Evolutionary conservation across 2,797 vertebrate species (phyloP).

Genomic region (Acanthis flammea): DNA sequence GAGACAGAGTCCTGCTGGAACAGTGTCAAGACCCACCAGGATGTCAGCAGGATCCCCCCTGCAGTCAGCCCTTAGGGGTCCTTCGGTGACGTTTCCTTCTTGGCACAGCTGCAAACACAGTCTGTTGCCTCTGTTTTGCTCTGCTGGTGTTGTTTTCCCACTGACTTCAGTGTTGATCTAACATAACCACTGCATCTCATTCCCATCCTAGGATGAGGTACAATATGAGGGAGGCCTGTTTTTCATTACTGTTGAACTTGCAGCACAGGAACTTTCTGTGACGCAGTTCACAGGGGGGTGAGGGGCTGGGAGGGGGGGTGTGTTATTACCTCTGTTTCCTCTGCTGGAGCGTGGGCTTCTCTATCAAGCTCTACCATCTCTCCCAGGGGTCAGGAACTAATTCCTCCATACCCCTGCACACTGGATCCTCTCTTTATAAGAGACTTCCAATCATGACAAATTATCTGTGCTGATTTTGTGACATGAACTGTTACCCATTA

Average conservation of each 20-base stretch:
- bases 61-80: slow-evolving; percentile 55
- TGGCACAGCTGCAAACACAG: slow-evolving; percentile 58
- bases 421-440: slow-evolving; percentile 23
- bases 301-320: slow-evolving; percentile 39
- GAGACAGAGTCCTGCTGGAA: neutral
- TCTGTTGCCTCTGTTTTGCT: slow-evolving; percentile 51
- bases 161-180: slow-evolving; percentile 64
- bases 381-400: slow-evolving; percentile 36
- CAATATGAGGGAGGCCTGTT: slow-evolving; percentile 58
- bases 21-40: neutral
- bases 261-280: slow-evolving; percentile 50
- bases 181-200: slow-evolving; percentile 58
- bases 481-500: slow-evolving; percentile 67
- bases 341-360: neutral
- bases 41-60: slow-evolving; percentile 46
- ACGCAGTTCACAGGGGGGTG: slow-evolving; percentile 43
- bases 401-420: slow-evolving; percentile 3
- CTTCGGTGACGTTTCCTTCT: slow-evolving; percentile 65
- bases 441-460: slow-evolving; percentile 63
- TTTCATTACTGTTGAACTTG: slow-evolving; percentile 70
- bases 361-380: neutral
- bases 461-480: slow-evolving; percentile 61
- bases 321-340: slow-evolving; percentile 62
- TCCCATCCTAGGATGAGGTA: slow-evolving; percentile 48
- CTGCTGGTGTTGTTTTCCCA: slow-evolving; percentile 68